Evolutionary conservation across 2,888 invertebrate genomes (phyloP), one percentile per base, ranked within the genome.

Genomic region (Prostheceraeus crozeri): DNA sequence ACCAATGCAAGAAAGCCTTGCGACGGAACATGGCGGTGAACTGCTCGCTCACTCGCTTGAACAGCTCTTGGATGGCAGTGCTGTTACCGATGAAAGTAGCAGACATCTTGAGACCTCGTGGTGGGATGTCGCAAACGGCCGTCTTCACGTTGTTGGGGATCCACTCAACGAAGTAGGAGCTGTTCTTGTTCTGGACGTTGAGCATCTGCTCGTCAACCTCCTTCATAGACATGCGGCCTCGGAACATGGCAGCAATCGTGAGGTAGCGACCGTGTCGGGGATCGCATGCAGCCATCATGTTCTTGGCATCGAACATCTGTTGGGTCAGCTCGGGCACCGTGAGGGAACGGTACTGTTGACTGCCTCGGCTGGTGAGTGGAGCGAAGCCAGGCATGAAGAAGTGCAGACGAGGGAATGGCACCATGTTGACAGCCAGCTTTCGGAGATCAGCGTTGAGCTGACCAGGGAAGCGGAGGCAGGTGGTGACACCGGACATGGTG

Each of bases 111-210:
- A 87, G 77, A 53, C 89, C 89, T 65, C 87, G 82, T 4, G 85
- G 86, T 25, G 85, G 88, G 71, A 89, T 89, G 77, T 89, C 88
- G 77, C 88, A 89, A 64, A 87, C 87, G 69, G 87, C 87, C n/a
- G 69, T 70, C 81, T 89, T 89, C 48, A 87, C 86, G 76, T 89
- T 88, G 80, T 87, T 87, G 52, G 89, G 77, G 87, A 89, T 89
- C 89, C 89, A 84, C 76, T 84, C 84, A 2, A 85, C 84, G 72
- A 84, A 84, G 78, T 84, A 85, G 66, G 82, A 81, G 70, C 85
- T 83, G 81, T 89, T 89, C 79, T 89, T 90, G 80, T 87, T 89
- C 74, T 89, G 89, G 70, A 89, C 86, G 78, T 86, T 87, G 65
- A 89, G 82, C 89, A 91, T 90, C 75, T 85, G 84, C 62, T 85